A percentile compares a stretch with the other conserved stretches of the same genome.
phyloP scores from a whole-genome alignment of 2,797 vertebrate genomes.

The Gymnoscopelus microlampas region DNA sequence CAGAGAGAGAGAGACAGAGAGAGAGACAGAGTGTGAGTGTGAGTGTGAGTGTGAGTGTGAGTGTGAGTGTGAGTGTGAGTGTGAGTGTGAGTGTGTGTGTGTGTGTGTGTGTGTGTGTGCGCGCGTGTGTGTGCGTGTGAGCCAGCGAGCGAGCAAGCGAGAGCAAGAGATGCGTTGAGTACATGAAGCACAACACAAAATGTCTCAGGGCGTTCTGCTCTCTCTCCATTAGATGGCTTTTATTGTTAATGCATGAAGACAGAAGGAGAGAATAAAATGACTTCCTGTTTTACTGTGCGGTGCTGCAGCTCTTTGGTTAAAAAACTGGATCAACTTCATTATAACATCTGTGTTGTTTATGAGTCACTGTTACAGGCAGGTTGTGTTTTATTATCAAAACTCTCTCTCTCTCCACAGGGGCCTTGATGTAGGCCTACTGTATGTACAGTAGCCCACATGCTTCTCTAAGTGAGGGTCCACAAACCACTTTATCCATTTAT shows the following conservation, averaged over 20 bases:
- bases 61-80: background rate
- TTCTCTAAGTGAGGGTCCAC: no score
- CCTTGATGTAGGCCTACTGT: no score
- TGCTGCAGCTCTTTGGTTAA: slow-evolving; percentile 42
- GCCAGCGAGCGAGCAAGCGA: no score
- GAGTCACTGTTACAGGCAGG: no score
- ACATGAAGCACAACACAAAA: slow-evolving; percentile 31
- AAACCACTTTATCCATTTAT: no score
- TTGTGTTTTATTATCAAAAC: no score
- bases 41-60: no score
- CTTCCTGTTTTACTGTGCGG: slow-evolving; percentile 33
- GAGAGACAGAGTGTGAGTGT: no score
- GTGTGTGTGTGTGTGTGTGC: background rate
- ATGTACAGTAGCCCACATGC: no score
- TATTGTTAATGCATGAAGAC: slow-evolving; percentile 66
- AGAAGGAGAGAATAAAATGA: slow-evolving; percentile 28
- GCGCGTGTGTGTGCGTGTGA: background rate
- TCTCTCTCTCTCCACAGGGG: no score
- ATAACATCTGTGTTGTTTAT: no score
- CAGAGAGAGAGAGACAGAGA: no score
- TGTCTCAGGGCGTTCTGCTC: slow-evolving; percentile 22
- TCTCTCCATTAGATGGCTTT: slow-evolving; percentile 49
- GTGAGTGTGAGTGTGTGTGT: background rate
- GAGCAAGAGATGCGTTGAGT: slow-evolving; percentile 6
- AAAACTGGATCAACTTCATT: slow-evolving; percentile 30